phyloP scores from a whole-genome alignment of 2,888 invertebrate species.

The Philereme vetulata region DNA sequence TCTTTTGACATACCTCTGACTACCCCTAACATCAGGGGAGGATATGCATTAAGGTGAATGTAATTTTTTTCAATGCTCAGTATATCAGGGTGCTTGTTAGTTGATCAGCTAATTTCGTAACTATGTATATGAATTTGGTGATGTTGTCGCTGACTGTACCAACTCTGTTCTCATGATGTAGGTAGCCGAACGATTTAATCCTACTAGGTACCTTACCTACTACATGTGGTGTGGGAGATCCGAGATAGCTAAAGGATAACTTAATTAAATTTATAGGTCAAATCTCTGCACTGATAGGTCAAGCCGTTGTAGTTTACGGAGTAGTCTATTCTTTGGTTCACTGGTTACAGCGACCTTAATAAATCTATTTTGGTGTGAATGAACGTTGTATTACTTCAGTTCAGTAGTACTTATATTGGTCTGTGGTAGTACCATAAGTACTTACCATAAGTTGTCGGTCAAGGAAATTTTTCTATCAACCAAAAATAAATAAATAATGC shows the following conservation, averaged over 20 bases:
- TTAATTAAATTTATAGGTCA: conserved; percentile 23
- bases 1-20: too few relatives aligned
- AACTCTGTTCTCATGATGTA: conserved; percentile 1
- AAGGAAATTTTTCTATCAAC: neutral
- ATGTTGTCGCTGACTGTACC: conserved; percentile 10
- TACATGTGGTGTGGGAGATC: conserved; percentile 30
- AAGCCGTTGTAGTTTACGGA: neutral
- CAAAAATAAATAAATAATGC: too few relatives aligned
- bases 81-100: too few relatives aligned
- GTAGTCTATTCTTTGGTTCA: conserved; percentile 11
- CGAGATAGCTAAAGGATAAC: conserved; percentile 23
- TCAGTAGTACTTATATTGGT: too few relatives aligned
- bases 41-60: too few relatives aligned
- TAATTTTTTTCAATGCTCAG: too few relatives aligned
- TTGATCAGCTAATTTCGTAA: too few relatives aligned
- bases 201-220: conserved; percentile 7
- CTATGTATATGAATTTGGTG: too few relatives aligned
- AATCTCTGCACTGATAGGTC: conserved; percentile 15
- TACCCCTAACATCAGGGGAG: too few relatives aligned
- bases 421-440: too few relatives aligned
- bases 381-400: neutral
- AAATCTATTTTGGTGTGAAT: conserved; percentile 10
- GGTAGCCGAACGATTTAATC: neutral
- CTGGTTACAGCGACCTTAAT: conserved; percentile 10
- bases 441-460: neutral